Base-by-base conservation (phyloP, 2,888 invertebrate genomes). In the Drosophila robusta region DNA sequence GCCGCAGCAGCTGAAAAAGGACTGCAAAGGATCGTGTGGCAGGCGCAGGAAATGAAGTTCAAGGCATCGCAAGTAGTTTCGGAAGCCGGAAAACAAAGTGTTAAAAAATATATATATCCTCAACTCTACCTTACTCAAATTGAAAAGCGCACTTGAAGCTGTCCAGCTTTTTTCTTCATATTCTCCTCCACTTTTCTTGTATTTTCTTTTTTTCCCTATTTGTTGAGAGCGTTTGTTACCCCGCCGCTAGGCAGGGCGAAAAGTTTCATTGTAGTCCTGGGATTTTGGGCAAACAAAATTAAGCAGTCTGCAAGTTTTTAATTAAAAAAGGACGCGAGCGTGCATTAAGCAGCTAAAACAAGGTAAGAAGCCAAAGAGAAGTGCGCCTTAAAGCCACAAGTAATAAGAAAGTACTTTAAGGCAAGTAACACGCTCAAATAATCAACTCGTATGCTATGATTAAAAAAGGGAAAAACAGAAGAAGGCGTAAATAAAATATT, bases 231-330 rank as follows among this genome's bases (percentile, higher is more conserved):
- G 39, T 38, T 24, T 55, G 18, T 24, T 34, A 42, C 62, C 62
- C 52, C 8, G 80, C 75, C 80, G 56, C 75, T 54, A 78, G 75
- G 76, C 89, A 68, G 55, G 61, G 65, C 41, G 41, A 75, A 78
- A 89, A 83, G 75, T 83, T 83, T 83, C 82, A 87, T 83, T 89
- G 86, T 89, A 75, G 89, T 89, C 89, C 76, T 66, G 88, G 88
- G 88, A 83, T 87, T 87, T 87, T 83, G 86, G 71, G 79, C 86
- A 89, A 83, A 87, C 83, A 87, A 83, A 89, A 83, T 83, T 89
- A 89, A 89, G 89, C 82, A 89, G 83, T 83, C 89, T 89, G 88
- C 82, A 83, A 83, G 89, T 83, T 83, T 83, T 83, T 89, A 89
- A 83, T 89, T 83, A 89, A 83, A 83, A 83, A 89, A 89, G 85